Percentiles rank a stretch among this genome's conserved stretches.
Evolutionary conservation across 2,113 vertebrate species (phyloP).

Genomic region (Etia nguti): DNA sequence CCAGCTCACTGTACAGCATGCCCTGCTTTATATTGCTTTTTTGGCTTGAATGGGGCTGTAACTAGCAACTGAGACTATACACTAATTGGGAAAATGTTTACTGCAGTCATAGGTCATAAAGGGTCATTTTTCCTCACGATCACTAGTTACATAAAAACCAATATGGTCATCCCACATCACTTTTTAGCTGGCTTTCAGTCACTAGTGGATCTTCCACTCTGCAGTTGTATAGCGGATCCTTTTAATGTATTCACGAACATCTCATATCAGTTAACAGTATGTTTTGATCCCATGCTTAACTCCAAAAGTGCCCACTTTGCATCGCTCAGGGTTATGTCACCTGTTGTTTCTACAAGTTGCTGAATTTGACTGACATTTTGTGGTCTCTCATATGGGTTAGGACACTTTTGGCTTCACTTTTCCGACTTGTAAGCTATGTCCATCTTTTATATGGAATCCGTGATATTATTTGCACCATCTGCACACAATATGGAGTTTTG

Average conservation of each 20-base stretch:
- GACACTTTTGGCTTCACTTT: rapidly evolving
- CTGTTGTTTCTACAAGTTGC: background rate
- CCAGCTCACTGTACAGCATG: background rate
- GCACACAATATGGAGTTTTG: background rate
- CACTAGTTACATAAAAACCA: too few relatives aligned
- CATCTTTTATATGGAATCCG: too few relatives aligned
- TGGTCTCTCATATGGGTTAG: background rate
- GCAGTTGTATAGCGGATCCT: background rate
- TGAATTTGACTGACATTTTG: background rate
- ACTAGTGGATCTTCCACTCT: background rate
- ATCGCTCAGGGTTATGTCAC: background rate
- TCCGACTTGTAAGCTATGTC: background rate
- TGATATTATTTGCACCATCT: background rate
- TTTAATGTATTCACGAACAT: background rate
- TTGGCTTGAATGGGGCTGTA: background rate
- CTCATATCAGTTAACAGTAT: background rate
- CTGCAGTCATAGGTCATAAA: background rate
- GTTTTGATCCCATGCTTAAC: background rate
- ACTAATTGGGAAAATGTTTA: background rate
- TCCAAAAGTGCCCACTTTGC: rapidly evolving
- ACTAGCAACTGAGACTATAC: background rate
- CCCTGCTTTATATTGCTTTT: background rate
- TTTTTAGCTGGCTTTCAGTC: background rate
- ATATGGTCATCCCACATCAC: too few relatives aligned
- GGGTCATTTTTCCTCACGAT: background rate